These are phyloP conservation scores for Ferrisia virgata DNA, from an alignment of 2,888 invertebrate species.

Conservation along the genomic window DNA sequence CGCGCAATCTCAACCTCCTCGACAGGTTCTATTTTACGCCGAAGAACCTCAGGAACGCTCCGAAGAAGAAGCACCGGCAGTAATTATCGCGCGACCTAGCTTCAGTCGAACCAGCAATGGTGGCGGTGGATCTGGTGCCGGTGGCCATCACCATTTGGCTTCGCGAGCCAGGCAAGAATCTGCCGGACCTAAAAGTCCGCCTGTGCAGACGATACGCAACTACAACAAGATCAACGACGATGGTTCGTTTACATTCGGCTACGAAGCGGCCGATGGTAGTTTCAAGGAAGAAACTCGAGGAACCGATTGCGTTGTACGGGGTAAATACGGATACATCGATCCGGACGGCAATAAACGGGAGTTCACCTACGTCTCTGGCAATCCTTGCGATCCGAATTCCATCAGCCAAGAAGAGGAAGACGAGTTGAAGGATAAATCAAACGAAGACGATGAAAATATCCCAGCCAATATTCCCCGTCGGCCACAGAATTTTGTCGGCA, in stretches of 20 bases:
- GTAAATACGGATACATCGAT: constrained; percentile 83
- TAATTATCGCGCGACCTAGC: constrained; percentile 51
- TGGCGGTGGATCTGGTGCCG: not conserved
- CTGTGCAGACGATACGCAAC: constrained; percentile 77
- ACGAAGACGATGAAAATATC: constrained; percentile 60
- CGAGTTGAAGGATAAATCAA: constrained; percentile 50
- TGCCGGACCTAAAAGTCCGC: constrained; percentile 63
- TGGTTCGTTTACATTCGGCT: constrained; percentile 80
- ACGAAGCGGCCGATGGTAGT: constrained; percentile 79
- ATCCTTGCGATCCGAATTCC: constrained; percentile 82
- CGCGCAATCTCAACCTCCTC: constrained; percentile 42
- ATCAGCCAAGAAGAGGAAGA: constrained; percentile 66
- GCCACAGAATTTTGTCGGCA: constrained; percentile 49
- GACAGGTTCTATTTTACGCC: constrained; percentile 54
- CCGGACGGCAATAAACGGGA: constrained; percentile 82
- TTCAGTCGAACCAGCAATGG: constrained; percentile 48
- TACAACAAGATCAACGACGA: constrained; percentile 81
- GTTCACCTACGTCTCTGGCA: constrained; percentile 81
- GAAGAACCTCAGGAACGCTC: constrained; percentile 48
- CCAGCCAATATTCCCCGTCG: constrained; percentile 64
- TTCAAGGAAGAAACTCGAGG: constrained; percentile 84
- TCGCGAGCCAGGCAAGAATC: constrained; percentile 57
- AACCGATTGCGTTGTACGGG: constrained; percentile 79
- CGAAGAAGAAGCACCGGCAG: constrained; percentile 51
- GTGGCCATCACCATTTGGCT: constrained; percentile 48